Evolutionary conservation across 1,140 invertebrate genomes (phyloP), one percentile per base, ranked within the genome.

Genomic region (Metaphire vulgaris): DNA sequence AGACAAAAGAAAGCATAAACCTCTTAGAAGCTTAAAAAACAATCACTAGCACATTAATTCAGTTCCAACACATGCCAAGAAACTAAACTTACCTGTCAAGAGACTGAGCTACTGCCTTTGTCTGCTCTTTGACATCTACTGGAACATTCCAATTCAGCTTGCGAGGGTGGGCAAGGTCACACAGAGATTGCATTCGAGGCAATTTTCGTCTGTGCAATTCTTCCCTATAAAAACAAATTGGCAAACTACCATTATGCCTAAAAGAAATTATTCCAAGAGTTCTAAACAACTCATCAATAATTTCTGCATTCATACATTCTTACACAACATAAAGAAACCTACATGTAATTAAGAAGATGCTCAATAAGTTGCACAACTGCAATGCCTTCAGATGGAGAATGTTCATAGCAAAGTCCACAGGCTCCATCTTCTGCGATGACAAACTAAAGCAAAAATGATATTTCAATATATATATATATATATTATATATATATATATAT

Each of bases 371-470:
- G 85, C 0, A 98, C 91, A 21, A 99, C 91, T 0, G 96, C 95
- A 67, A 98, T 93, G 16, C 95, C 98, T 87, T 99, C 98, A 0
- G 96, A 94, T 0, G 93, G 90, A 2, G 96, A 99, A 88, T 99
- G 98, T 85, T 99, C 97, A 85, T 98, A 98, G 82, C 95, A 95
- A 74, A 99, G 88, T 1, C 96, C 98, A 87, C 92, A 93, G 14
- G 92, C 91, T 6, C 97, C 98, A 84, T 99, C 95, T 77, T 90
- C 90, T 0, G 91, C 91, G 66, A 97, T 90, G 56, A 97, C 89
- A 67, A 96, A 88, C 91, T 95, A 86, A 1, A 87, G 83, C 41
- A 56, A 21, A 56, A 12, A 56, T 56, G 21, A 56, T 56, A 84
- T 26, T 31, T 28, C 1, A 21, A 21, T n/a, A 66, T 66, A 66